phyloP scores from a whole-genome alignment of 2,113 vertebrate genomes.

The Grallaria varia region DNA sequence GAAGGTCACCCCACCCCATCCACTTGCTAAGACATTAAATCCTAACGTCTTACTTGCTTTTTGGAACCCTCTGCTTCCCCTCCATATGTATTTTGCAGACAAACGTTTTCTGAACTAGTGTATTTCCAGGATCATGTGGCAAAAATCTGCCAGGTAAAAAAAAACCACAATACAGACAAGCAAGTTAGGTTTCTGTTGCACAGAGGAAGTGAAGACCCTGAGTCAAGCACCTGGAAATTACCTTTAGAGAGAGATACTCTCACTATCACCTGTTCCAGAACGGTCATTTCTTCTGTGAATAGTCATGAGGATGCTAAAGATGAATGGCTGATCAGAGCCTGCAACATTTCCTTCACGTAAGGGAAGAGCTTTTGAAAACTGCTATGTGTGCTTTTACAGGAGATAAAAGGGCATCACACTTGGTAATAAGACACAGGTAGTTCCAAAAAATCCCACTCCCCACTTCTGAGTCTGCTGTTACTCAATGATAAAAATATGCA shows the following conservation, averaged over 20 bases:
- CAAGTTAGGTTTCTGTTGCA: not conserved
- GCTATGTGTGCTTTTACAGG: not conserved
- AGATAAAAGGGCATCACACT: not conserved
- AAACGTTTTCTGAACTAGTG: not conserved
- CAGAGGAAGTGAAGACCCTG: not conserved
- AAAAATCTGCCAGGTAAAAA: not conserved
- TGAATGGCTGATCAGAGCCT: not conserved
- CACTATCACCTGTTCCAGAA: not conserved
- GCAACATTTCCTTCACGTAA: not conserved
- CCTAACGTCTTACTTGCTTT: not conserved
- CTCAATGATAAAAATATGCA: not conserved
- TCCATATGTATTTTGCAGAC: not conserved
- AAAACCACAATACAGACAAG: not conserved
- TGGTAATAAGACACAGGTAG: not conserved
- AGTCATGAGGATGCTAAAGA: not conserved
- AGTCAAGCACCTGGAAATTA: not conserved
- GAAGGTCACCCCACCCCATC: not conserved
- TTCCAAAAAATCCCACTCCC: not conserved
- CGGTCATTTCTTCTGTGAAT: not conserved
- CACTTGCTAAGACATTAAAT: too few relatives aligned
- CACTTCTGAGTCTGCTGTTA: too few relatives aligned
- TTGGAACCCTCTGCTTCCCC: not conserved
- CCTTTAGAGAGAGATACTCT: not conserved
- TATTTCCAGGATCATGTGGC: not conserved
- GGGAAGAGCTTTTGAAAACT: not conserved